Base-by-base conservation (phyloP, 2,888 invertebrate genomes). In the Rhingia rostrata region DNA sequence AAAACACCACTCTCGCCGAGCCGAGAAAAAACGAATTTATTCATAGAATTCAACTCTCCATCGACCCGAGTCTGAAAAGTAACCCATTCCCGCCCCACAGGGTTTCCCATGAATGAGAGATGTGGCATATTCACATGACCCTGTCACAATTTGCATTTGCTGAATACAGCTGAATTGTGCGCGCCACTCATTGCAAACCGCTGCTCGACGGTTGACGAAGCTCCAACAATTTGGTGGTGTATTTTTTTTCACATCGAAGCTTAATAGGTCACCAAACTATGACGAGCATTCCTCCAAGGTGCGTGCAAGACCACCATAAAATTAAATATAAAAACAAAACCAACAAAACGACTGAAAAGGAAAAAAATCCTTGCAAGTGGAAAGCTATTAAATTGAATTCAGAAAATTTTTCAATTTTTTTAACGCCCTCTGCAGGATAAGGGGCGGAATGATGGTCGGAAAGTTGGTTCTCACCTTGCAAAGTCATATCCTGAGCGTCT, bases 301-400 rank as follows among this genome's bases (percentile, higher is more conserved):
- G 82, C 82, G 82, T 66, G 64, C 64, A 39, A 41, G 45, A 53
- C 69, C 4, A 61, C 39, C n/a, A 5, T 33, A 6, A 33, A 35
- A 63, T 30, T 53, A 41, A 54, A 51, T 30, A 30, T 39, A 9
- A 9, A 35, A 10, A 6, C 10, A 10, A 32, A 51, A 22, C 0
- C 12, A 22, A 22, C 22, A 22, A 22, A 22, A 22, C 22, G 2
- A 35, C 4, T 45, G 10, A 10, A 66, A 67, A 30, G n/a, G 6
- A 35, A 47, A 67, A 58, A 70, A 56, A 33, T 22, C 32, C 39
- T 43, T 35, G 54, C 22, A 33, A 70, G 64, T 39, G 45, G 14
- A 72, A 70, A 53, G 53, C 47, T 41, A 77, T 75, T 70, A 67
- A 51, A 81, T 69, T 81, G 81, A 63, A 81, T 54, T 63, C 43